Conservation (phyloP, 2,113 vertebrate genomes). For the Eira barbara region DNA sequence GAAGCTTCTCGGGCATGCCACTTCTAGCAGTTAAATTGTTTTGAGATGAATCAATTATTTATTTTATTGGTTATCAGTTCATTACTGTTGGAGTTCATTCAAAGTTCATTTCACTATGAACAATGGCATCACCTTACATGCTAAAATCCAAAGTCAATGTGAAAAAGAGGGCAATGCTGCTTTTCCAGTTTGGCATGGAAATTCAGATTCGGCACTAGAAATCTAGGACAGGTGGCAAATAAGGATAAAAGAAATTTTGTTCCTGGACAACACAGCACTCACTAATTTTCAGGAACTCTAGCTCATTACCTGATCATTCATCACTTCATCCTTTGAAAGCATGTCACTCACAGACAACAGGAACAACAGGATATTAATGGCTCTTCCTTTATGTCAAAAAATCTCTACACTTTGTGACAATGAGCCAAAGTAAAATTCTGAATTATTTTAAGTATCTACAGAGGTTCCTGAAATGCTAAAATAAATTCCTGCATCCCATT, state of each 20-base stretch:
- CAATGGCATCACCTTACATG: not conserved
- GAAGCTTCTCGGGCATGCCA: not conserved
- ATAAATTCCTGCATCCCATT: not conserved
- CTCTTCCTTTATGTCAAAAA: not conserved
- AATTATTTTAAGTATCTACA: not conserved
- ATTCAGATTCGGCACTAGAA: not conserved
- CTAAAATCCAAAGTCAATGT: not conserved
- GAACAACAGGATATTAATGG: not conserved
- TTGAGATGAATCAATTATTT: not conserved
- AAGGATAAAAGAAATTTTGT: not conserved
- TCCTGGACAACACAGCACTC: not conserved
- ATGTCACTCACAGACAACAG: not conserved
- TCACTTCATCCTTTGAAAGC: not conserved
- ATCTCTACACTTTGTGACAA: not conserved
- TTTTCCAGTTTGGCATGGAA: not conserved
- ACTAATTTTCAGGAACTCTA: not conserved
- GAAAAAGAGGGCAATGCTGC: not conserved
- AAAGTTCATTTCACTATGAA: not conserved
- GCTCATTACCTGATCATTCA: not conserved
- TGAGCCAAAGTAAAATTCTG: not conserved
- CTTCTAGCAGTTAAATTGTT: not conserved
- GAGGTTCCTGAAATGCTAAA: not conserved
- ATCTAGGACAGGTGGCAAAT: not conserved
- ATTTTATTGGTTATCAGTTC: not conserved
- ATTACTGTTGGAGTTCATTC: not conserved